phyloP scores from a whole-genome alignment of 2,113 vertebrate genomes.

The Anthoscopus minutus region DNA sequence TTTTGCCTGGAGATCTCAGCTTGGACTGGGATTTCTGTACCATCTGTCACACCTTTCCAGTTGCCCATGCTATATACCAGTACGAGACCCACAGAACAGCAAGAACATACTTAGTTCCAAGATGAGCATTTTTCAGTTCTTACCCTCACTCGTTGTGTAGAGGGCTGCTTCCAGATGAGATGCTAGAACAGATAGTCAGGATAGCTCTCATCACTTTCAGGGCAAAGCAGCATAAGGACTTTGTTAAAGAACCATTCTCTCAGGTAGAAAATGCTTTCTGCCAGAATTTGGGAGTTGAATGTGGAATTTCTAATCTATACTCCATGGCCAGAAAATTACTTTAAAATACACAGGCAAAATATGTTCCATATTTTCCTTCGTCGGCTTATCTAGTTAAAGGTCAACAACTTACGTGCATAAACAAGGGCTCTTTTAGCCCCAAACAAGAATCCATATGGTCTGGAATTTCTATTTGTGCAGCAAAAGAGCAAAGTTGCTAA shows the following conservation, averaged over 20 bases:
- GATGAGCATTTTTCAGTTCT: not conserved
- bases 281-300: not conserved
- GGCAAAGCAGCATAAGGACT: not conserved
- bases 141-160: not conserved
- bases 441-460: fast-evolving
- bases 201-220: not conserved
- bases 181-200: not conserved
- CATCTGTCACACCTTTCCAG: not conserved
- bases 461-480: not conserved
- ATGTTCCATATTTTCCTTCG: not conserved
- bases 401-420: not conserved
- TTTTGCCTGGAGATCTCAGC: not conserved
- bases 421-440: not conserved
- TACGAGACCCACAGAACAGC: not conserved
- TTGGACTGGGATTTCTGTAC: not conserved
- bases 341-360: not conserved
- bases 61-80: not conserved
- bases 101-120: not conserved
- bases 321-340: not conserved
- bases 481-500: not conserved
- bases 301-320: not conserved
- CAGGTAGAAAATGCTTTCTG: not conserved
- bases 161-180: not conserved
- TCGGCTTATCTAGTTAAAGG: not conserved
- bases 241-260: not conserved